Evolutionary conservation across 2,113 vertebrate species (phyloP), one percentile per base, ranked within the genome.

Genomic region (Apteryx owenii): DNA sequence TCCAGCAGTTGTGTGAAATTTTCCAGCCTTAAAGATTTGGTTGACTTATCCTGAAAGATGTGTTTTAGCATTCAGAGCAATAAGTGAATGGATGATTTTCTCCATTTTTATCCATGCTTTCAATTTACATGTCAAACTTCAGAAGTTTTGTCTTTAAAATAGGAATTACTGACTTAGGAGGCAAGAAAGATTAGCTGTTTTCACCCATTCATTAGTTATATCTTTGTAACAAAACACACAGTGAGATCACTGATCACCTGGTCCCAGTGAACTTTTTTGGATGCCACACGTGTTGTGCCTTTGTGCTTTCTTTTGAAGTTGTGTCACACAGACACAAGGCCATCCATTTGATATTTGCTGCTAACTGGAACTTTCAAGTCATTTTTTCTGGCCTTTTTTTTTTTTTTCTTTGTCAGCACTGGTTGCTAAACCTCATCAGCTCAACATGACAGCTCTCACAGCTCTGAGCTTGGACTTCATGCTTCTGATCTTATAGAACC

Each of bases 261-360:
- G 33, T 60, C 15, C 3, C 18, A 62, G 31, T 12, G 33, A 81
- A 28, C 16, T 62, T 31, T 53, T 79, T 61, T 58, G 22, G 21
- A 26, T 75, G 40, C 25, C 33, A 36, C 6, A 31, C 0, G 0
- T 38, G 23, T 31, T 33, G 9, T 36, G 9, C 6, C 10, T 82
- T 68, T 58, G 50, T 68, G 26, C 10, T 71, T 88, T 72, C 18
- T 28, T 86, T 86, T 72, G 31, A 69, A 36, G 54, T 72, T 46
- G 7, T 80, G 7, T 14, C 16, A 15, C 31, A 18, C 21, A 18
- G 56, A 40, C 18, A 4, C 38, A 64, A 46, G 10, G 6, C 5
- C 8, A 56, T 77, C 85, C 28, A 58, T 83, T 51, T n/a, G 13
- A 61, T 51, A 51, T 16, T 40, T 62, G 25, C 29, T 75, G 54